phyloP scores from a whole-genome alignment of 1,140 invertebrate species.

The Drosophila lowei region DNA sequence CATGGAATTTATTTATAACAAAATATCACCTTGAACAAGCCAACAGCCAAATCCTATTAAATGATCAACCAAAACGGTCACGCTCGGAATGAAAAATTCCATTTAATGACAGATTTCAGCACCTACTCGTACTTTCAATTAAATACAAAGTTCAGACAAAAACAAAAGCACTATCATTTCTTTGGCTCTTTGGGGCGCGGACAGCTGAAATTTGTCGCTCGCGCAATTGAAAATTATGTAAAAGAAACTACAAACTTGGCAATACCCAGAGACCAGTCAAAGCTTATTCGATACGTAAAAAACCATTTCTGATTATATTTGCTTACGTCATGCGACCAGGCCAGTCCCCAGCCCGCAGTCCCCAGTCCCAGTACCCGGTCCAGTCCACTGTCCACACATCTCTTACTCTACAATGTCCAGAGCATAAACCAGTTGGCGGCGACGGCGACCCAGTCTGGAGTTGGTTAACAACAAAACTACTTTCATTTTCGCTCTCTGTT shows the following conservation, averaged over 20 bases:
- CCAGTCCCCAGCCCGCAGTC: not conserved
- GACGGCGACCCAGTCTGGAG: constrained; percentile 46
- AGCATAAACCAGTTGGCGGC: constrained; percentile 63
- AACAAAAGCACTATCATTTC: not conserved
- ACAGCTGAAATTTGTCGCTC: constrained; percentile 33
- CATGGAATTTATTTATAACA: too few species aligned
- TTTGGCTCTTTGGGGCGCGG: constrained; percentile 20
- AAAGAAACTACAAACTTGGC: constrained; percentile 38
- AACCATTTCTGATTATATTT: constrained; percentile 45
- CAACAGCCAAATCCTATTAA: constrained; percentile 22
- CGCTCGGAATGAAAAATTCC: constrained; percentile 26
- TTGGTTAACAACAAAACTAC: constrained; percentile 55
- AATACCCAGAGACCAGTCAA: constrained; percentile 24
- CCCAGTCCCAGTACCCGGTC: not conserved
- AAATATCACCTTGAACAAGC: constrained; percentile 45
- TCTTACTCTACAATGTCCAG: constrained; percentile 24
- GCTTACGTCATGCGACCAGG: constrained; percentile 54
- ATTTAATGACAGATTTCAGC: constrained; percentile 38
- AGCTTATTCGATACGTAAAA: constrained; percentile 50
- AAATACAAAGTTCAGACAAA: constrained; percentile 5
- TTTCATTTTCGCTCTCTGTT: constrained; percentile 66
- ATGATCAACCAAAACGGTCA: constrained; percentile 46
- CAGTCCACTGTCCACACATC: not conserved
- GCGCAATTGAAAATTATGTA: constrained; percentile 43
- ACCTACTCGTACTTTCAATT: constrained; percentile 37